Evolutionary conservation across 1,140 invertebrate genomes (phyloP).

Genomic region (Tachypleus tridentatus): DNA sequence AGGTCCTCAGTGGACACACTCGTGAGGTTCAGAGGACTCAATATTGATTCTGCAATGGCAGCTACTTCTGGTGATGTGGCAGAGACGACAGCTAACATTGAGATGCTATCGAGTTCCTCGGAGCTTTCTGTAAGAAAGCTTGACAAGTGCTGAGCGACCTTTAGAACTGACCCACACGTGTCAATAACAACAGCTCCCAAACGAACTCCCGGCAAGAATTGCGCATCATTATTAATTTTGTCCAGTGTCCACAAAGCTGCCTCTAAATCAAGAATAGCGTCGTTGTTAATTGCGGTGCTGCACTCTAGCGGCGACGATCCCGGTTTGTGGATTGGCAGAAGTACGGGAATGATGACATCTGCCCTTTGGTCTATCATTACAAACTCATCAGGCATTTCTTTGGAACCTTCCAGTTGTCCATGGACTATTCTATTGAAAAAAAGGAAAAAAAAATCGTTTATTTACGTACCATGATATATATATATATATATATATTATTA

Average conservation of each 20-base stretch:
- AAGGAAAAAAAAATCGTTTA: too few relatives aligned
- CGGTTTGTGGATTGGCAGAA: conserved; percentile 29
- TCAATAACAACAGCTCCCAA: conserved; percentile 28
- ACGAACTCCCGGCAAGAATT: conserved; percentile 25
- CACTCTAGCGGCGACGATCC: conserved; percentile 23
- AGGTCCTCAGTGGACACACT: conserved; percentile 21
- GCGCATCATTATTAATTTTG: conserved; percentile 32
- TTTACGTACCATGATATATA: too few relatives aligned
- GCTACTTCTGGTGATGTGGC: conserved; percentile 15
- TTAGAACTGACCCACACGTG: conserved; percentile 27
- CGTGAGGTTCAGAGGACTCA: conserved; percentile 23
- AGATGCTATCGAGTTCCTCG: conserved; percentile 11
- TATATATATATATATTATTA: too few relatives aligned
- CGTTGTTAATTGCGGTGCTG: conserved; percentile 21
- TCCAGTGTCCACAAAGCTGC: conserved; percentile 38
- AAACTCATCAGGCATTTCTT: too few relatives aligned
- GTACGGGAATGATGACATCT: conserved; percentile 25
- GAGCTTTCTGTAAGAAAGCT: conserved; percentile 9
- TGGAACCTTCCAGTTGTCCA: too few relatives aligned
- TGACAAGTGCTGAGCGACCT: conserved; percentile 12
- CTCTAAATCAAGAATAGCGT: conserved; percentile 36
- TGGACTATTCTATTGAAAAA: too few relatives aligned
- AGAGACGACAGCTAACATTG: conserved; percentile 9
- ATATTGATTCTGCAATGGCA: conserved; percentile 14
- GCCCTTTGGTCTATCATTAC: conserved; percentile 5